phyloP scores from a whole-genome alignment of 2,113 vertebrate species.

The Brachyhypopomus gauderio region DNA sequence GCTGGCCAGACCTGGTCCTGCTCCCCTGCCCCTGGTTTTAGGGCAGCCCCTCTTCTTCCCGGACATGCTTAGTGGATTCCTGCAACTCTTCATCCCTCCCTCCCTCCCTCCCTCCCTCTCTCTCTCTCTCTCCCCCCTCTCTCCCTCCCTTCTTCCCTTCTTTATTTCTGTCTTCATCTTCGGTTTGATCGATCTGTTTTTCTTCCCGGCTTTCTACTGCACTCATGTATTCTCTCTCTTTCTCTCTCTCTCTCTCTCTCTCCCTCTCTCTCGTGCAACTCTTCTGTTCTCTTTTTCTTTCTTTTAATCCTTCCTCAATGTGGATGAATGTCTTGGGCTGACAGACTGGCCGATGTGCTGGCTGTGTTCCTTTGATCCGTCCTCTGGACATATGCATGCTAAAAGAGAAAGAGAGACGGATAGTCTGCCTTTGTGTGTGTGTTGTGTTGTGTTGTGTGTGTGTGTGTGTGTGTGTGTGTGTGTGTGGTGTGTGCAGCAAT shows the following conservation, averaged over 20 bases:
- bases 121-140: no score
- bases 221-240: not conserved
- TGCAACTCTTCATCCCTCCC: not conserved
- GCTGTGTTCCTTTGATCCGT: not conserved
- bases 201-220: not conserved
- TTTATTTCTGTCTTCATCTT: not conserved
- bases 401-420: not conserved
- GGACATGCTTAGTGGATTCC: not conserved
- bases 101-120: no score
- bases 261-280: not conserved
- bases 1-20: not conserved
- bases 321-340: not conserved
- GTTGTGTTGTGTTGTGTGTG: conserved; percentile 3
- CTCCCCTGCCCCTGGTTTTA: conserved; percentile 1
- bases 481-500: not conserved
- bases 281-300: not conserved
- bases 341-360: not conserved
- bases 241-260: not conserved
- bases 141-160: not conserved
- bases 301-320: no score
- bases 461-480: conserved; percentile 12
- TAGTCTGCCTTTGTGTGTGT: not conserved
- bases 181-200: not conserved
- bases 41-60: not conserved
- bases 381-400: not conserved